These are phyloP conservation scores for Trichogramma dendrolimi DNA, from an alignment of 2,888 invertebrate genomes.

Conservation along the genomic window DNA sequence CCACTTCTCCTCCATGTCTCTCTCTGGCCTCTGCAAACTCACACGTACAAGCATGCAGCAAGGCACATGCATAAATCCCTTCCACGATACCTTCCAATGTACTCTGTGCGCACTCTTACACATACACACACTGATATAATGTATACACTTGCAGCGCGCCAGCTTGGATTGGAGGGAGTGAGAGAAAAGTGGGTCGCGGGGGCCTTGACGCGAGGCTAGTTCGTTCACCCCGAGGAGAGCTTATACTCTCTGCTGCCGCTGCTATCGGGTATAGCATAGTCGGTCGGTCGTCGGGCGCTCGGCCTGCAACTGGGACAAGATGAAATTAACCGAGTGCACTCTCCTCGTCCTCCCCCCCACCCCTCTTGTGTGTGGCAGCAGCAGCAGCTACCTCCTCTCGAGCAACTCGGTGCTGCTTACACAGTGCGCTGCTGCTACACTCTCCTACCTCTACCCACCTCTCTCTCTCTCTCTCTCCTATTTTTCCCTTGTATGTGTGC, in stretches of 20 bases:
- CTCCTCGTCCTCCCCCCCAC: constrained; percentile 35
- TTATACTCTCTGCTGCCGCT: too few relatives aligned
- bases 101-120: background rate
- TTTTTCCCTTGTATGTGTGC: constrained; percentile 7
- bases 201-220: constrained; percentile 57
- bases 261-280: too few relatives aligned
- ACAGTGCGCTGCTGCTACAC: background rate
- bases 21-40: too few relatives aligned
- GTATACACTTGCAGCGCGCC: background rate
- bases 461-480: constrained; percentile 27
- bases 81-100: too few relatives aligned
- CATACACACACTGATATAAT: background rate
- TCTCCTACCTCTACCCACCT: constrained; percentile 18
- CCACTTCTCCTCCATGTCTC: too few relatives aligned
- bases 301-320: constrained; percentile 62
- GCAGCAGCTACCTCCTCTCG: constrained; percentile 25
- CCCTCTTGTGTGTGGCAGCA: constrained; percentile 48
- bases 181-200: constrained; percentile 48
- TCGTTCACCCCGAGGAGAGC: constrained; percentile 56
- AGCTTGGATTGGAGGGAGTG: constrained; percentile 7
- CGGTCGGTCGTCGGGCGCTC: constrained; percentile 29
- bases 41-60: too few relatives aligned
- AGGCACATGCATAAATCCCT: too few relatives aligned
- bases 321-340: constrained; percentile 58
- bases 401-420: too few relatives aligned